Evolutionary conservation across 2,888 invertebrate genomes (phyloP).

Genomic region (Polydrusus cervinus): DNA sequence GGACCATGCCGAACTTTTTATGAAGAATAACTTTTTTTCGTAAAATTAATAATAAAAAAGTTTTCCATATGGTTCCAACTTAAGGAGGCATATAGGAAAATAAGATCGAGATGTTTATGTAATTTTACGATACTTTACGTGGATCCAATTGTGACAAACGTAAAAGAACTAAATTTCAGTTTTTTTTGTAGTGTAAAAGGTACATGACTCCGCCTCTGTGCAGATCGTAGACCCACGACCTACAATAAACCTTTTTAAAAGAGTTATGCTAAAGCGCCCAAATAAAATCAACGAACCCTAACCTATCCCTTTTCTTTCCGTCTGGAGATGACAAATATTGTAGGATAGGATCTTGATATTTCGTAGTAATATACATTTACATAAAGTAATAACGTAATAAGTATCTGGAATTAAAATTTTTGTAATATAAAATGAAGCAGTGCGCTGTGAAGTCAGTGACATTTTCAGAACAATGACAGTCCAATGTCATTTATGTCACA

Average conservation of each 20-base stretch:
- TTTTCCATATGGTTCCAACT: too few species aligned
- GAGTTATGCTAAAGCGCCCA: neutral
- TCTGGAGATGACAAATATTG: slow-evolving; percentile 19
- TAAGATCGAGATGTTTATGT: too few species aligned
- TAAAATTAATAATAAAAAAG: too few species aligned
- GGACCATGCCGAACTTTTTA: too few species aligned
- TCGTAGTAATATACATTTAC: neutral
- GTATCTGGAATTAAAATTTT: neutral
- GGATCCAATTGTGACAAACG: too few species aligned
- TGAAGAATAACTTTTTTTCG: too few species aligned
- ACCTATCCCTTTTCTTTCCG: slow-evolving; percentile 25
- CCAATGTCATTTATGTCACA: too few species aligned
- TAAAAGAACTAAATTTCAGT: too few species aligned
- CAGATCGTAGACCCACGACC: slow-evolving; percentile 15
- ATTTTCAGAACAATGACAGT: neutral
- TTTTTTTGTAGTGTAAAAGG: too few species aligned
- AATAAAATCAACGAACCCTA: slow-evolving; percentile 29
- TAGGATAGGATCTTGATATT: neutral
- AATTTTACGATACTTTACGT: too few species aligned
- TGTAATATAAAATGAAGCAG: neutral
- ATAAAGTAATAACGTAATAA: neutral
- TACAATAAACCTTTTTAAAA: slow-evolving; percentile 8
- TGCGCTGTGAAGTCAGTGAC: neutral
- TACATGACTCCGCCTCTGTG: neutral
- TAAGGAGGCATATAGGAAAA: too few species aligned